phyloP scores from a whole-genome alignment of 2,888 invertebrate species.

The Nomada ruficornis region DNA sequence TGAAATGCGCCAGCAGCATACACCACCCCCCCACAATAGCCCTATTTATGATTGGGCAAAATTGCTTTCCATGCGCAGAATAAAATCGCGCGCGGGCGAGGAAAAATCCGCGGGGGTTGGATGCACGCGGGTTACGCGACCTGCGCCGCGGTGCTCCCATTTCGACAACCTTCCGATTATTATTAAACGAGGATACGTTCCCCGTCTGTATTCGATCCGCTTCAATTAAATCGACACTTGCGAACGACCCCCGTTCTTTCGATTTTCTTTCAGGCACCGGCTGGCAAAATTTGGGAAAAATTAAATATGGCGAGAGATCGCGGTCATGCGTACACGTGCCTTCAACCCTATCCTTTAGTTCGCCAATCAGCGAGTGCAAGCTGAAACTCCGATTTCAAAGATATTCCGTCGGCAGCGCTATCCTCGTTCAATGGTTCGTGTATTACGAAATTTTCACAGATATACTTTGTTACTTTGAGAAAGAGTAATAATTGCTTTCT shows the following conservation, averaged over 20 bases:
- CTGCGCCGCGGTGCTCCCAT: constrained; percentile 34
- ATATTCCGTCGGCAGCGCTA: constrained; percentile 44
- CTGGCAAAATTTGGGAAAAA: constrained; percentile 79
- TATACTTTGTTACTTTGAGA: neutral
- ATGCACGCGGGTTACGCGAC: constrained; percentile 48
- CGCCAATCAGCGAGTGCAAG: constrained; percentile 60
- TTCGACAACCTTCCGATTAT: neutral
- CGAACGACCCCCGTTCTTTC: constrained; percentile 20
- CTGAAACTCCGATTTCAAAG: constrained; percentile 22
- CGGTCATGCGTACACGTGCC: constrained; percentile 75
- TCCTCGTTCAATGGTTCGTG: constrained; percentile 14
- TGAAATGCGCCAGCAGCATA: constrained; percentile 83
- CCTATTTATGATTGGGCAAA: constrained; percentile 85
- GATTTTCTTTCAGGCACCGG: constrained; percentile 59
- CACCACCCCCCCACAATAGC: constrained; percentile 84
- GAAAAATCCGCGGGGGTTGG: constrained; percentile 81
- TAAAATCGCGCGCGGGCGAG: constrained; percentile 83
- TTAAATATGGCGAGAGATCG: constrained; percentile 80
- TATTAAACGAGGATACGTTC: neutral
- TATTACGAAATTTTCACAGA: neutral
- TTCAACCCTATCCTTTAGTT: constrained; percentile 42
- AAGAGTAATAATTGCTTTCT: neutral
- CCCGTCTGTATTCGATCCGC: neutral
- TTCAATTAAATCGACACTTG: neutral
- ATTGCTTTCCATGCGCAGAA: constrained; percentile 85